Base-by-base conservation (phyloP, 1,140 invertebrate species). In the Spodoptera litura region DNA sequence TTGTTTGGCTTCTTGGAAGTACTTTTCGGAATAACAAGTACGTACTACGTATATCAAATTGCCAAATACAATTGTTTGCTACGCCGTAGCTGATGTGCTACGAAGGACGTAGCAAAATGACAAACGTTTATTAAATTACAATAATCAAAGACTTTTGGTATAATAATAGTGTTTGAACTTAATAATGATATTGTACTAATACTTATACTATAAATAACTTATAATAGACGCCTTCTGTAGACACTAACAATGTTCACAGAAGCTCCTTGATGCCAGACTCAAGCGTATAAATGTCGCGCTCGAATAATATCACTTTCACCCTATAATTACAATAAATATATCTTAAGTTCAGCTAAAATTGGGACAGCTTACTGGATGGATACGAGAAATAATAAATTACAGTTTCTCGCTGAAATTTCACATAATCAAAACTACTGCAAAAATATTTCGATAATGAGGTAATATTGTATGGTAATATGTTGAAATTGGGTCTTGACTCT, bases 221-320 rank as follows among this genome's bases (percentile, higher is more conserved):
- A 13, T 3, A 13, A 27, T 61, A 31, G 31, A 35, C 58, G 12
- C 9, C 38, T 44, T 44, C 13, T 56, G n/a, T 10, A 56, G 4
- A 31, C 27, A 61, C 58, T 61, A 61, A 35, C 58, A 61, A 35
- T 44, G 4, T 44, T 64, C 35, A 64, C n/a, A 20, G 38, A 20
- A 66, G 3, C 58, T 4, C 56, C 9, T 20, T 64, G 35, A 64
- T 44, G 44, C 35, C 38, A 64, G 35, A 66, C 62, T 49, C 38
- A 66, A 66, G 62, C 38, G 38, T 66, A 66, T 66, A 66, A 66
- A 66, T 49, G 62, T 66, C 62, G 38, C 35, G 9, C 35, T 25
- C 62, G n/a, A 66, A 66, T 49, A 15, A 66, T 66, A 66, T 66
- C 62, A 49, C n/a, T 66, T 66, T 49, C 62, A 66, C 62, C 9